Evolutionary conservation across 2,113 vertebrate species (phyloP).

Genomic region (Callopanchax toddi): DNA sequence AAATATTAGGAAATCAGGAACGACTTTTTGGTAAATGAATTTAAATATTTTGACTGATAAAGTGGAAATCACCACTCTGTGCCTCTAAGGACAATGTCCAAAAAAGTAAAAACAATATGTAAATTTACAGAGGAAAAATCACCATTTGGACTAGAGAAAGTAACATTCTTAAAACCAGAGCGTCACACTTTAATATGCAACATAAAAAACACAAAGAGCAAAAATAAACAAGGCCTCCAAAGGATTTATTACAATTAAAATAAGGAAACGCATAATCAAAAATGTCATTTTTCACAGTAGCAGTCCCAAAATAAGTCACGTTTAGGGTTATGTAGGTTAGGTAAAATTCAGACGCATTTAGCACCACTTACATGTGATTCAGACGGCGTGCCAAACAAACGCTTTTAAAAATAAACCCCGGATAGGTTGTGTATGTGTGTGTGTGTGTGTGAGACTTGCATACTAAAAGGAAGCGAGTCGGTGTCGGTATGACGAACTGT

Average conservation of each 20-base stretch:
- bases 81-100: no score
- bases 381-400: constrained; percentile 29
- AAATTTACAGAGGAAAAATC: no score
- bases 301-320: background rate
- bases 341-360: constrained; percentile 16
- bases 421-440: constrained; percentile 40
- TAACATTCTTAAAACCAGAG: no score
- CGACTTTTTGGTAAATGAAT: no score
- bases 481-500: constrained; percentile 71
- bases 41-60: no score
- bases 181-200: no score
- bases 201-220: no score
- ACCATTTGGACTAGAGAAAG: no score
- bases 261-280: background rate
- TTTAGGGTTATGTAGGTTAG: constrained; percentile 20
- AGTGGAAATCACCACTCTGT: no score
- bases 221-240: no score
- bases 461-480: constrained; percentile 69
- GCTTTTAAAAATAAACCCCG: constrained; percentile 58
- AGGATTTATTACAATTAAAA: background rate
- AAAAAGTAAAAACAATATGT: no score
- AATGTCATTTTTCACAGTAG: background rate
- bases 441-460: constrained; percentile 68
- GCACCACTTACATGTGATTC: constrained; percentile 48
- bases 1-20: no score